These are phyloP conservation scores for Sterna hirundo DNA, from an alignment of 2,113 vertebrate genomes.

Conservation along the genomic window DNA sequence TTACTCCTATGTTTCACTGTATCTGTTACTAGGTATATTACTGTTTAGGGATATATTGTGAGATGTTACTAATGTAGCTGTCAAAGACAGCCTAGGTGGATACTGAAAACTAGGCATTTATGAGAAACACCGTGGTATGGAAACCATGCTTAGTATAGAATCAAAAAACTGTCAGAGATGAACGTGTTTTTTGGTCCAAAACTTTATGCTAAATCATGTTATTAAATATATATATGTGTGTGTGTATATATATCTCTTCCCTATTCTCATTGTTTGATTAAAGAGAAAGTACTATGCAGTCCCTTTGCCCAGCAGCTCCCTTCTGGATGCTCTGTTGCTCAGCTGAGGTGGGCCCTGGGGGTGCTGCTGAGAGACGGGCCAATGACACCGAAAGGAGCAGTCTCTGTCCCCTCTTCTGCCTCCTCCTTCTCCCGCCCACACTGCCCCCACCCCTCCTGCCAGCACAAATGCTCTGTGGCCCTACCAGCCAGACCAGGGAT, in stretches of 20 bases:
- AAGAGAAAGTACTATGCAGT: not conserved
- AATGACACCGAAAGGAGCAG: not conserved
- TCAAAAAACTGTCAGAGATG: not conserved
- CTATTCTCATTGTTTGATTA: not conserved
- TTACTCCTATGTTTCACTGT: not conserved
- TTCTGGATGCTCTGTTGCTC: not conserved
- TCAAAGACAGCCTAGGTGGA: not conserved
- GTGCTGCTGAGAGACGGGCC: not conserved
- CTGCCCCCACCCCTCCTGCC: not conserved
- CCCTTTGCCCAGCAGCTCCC: not conserved
- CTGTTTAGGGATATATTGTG: not conserved
- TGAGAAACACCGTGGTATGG: not conserved
- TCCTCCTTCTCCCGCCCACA: not conserved
- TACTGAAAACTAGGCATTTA: not conserved
- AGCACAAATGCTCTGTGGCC: not conserved
- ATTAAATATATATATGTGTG: not conserved
- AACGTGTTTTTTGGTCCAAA: not conserved
- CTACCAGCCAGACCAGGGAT: not conserved
- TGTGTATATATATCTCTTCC: not conserved
- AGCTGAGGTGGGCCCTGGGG: not conserved
- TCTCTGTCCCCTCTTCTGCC: too few relatives aligned
- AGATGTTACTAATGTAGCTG: not conserved
- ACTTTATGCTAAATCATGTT: not conserved
- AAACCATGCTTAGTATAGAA: not conserved
- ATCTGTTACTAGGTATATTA: not conserved